Percentiles rank a stretch among this genome's conserved stretches.
Conservation (phyloP, 2,797 vertebrate genomes). For the Eutrigla gurnardus region DNA sequence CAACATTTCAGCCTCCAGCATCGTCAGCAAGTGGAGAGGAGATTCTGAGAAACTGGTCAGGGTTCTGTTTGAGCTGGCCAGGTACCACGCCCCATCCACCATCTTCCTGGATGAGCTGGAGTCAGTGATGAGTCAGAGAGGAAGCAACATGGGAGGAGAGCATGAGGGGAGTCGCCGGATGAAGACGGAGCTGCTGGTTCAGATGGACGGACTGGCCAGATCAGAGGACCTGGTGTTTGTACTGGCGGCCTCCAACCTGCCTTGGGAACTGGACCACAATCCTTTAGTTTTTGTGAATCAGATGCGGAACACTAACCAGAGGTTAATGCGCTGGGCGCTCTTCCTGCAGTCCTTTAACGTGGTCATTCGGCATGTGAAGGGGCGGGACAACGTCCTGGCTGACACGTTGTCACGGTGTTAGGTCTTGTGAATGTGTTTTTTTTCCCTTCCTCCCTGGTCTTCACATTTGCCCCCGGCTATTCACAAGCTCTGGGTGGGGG, state of each 20-base stretch:
- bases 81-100: conserved; percentile 96
- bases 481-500: no score
- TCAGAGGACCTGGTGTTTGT: conserved; percentile 97
- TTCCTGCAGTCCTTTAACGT: no score
- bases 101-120: conserved; percentile 98
- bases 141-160: conserved; percentile 86
- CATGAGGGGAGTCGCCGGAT: conserved; percentile 95
- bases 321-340: no score
- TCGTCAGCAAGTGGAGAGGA: conserved; percentile 98
- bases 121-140: conserved; percentile 96
- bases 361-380: no score
- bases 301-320: no score
- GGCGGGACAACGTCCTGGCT: no score
- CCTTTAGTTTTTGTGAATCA: no score
- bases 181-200: conserved; percentile 96
- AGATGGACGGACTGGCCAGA: conserved; percentile 95
- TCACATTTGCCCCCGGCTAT: no score
- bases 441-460: no score
- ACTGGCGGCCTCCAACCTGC: conserved; percentile 95
- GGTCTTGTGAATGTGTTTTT: no score
- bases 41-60: conserved; percentile 97
- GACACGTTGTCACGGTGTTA: no score
- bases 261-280: conserved; percentile 86
- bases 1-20: conserved; percentile 97
- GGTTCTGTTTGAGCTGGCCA: conserved; percentile 96